These are phyloP conservation scores for Xylocampa areola DNA, from an alignment of 2,888 invertebrate species.

Conservation along the genomic window DNA sequence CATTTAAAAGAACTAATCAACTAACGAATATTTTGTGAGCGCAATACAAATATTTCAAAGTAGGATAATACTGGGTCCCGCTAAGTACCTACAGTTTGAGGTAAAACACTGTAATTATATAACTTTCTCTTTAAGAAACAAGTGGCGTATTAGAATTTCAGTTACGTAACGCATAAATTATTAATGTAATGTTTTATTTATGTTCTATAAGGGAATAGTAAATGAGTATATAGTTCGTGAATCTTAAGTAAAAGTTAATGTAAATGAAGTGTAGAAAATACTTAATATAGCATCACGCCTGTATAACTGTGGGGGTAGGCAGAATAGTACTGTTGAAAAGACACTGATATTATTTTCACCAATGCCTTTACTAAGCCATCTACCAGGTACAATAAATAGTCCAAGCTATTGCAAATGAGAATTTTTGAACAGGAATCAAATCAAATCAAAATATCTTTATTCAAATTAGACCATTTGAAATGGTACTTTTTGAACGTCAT, in stretches of 20 bases:
- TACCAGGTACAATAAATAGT: no score
- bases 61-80: constrained; percentile 12
- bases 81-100: constrained; percentile 19
- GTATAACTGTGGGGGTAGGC: no score
- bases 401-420: no score
- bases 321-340: no score
- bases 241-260: neutral
- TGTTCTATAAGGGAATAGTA: neutral
- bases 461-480: no score
- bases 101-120: constrained; percentile 31
- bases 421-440: no score
- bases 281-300: no score
- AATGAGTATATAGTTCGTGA: neutral
- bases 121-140: constrained; percentile 18
- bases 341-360: no score
- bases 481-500: no score
- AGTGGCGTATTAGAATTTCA: neutral
- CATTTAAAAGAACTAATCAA: neutral
- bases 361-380: no score
- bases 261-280: no score
- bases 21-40: constrained; percentile 2
- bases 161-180: constrained; percentile 3
- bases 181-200: constrained; percentile 6
- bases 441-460: no score
- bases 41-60: constrained; percentile 18